phyloP scores from a whole-genome alignment of 2,888 invertebrate species.

The Apotomis capreana region DNA sequence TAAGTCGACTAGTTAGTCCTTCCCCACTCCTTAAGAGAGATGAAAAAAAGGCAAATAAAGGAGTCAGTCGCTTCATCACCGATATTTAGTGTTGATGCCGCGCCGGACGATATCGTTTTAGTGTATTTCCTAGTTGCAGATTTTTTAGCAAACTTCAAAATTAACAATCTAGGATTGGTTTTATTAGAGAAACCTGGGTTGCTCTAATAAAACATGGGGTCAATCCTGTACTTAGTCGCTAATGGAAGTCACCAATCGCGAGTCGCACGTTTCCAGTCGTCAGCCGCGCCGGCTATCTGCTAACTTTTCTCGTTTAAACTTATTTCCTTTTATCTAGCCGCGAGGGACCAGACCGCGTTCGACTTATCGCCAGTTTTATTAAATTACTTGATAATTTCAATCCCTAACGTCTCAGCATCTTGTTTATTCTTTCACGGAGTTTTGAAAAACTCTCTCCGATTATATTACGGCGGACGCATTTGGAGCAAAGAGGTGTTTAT shows the following conservation, averaged over 20 bases:
- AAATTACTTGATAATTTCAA: conserved; percentile 79
- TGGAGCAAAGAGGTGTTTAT: conserved; percentile 18
- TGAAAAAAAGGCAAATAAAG: too few relatives aligned
- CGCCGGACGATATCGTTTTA: too few relatives aligned
- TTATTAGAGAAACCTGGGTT: neutral
- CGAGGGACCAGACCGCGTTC: conserved; percentile 56
- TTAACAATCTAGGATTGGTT: too few relatives aligned
- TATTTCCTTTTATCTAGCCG: conserved; percentile 76
- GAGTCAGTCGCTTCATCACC: too few relatives aligned
- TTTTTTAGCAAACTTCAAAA: too few relatives aligned
- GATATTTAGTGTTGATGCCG: too few relatives aligned
- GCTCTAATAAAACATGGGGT: neutral
- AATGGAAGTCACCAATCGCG: conserved; percentile 8
- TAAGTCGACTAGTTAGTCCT: too few relatives aligned
- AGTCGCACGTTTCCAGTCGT: conserved; percentile 23
- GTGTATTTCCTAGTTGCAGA: too few relatives aligned
- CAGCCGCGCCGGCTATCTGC: conserved; percentile 23
- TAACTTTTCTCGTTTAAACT: conserved; percentile 81
- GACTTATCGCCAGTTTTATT: conserved; percentile 74
- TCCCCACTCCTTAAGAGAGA: too few relatives aligned
- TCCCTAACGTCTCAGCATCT: conserved; percentile 60
- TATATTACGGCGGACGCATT: conserved; percentile 26
- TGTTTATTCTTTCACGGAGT: conserved; percentile 63
- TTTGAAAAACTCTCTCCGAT: conserved; percentile 46
- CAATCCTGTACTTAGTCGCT: conserved; percentile 5